Conservation (phyloP, 2,797 vertebrate species). For the Mormyrus proboscirostris region DNA sequence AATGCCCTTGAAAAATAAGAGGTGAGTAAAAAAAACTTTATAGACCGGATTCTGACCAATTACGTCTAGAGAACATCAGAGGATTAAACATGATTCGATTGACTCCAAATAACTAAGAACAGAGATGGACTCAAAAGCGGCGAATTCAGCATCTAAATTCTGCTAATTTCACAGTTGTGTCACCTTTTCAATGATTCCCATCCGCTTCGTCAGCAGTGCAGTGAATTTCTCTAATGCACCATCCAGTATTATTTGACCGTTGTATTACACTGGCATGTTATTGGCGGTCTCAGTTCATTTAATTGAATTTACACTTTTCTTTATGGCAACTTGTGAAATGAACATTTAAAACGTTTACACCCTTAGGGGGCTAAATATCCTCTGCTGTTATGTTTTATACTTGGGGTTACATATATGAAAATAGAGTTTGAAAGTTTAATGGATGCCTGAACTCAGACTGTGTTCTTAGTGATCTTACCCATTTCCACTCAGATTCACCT, state of each 20-base stretch:
- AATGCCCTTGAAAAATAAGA: not conserved
- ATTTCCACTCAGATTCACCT: not conserved
- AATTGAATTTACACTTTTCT: slow-evolving; percentile 6
- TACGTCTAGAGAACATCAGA: not conserved
- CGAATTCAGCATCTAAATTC: not conserved
- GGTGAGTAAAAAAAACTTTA: not conserved
- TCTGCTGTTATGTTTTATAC: not conserved
- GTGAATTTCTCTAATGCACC: not conserved
- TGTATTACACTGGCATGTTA: not conserved
- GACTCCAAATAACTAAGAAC: not conserved
- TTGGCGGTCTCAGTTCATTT: not conserved
- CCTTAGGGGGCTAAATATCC: not conserved
- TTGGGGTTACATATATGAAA: not conserved
- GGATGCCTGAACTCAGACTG: not conserved
- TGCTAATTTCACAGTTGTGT: not conserved
- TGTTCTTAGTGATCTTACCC: not conserved
- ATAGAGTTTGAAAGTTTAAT: not conserved
- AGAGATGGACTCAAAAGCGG: not conserved
- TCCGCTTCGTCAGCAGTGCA: not conserved
- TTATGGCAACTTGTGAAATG: not conserved
- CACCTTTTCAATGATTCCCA: not conserved
- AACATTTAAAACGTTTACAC: not conserved
- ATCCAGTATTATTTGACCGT: not conserved
- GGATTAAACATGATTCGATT: not conserved
- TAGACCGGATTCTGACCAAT: not conserved